Conservation (phyloP, 2,113 vertebrate species). For the Misgurnus mizolepis region DNA sequence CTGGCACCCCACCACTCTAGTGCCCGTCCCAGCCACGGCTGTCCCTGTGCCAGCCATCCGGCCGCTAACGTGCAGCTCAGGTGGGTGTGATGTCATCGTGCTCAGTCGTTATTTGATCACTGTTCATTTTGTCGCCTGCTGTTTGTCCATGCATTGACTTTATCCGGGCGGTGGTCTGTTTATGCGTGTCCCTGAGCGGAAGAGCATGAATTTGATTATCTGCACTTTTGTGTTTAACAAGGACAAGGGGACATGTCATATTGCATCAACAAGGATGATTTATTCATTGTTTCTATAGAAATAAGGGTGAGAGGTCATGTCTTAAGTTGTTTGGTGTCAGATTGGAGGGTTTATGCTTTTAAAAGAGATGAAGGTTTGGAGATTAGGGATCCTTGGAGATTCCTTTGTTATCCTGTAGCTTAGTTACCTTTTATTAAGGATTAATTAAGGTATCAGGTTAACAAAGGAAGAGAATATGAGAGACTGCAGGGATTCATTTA, state of each 20-base stretch:
- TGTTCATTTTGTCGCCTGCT: not conserved
- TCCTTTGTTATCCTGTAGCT: not conserved
- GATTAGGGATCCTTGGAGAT: conserved; percentile 14
- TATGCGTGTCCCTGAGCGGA: not conserved
- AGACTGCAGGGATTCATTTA: conserved; percentile 3
- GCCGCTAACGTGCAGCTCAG: conserved; percentile 78
- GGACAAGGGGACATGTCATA: conserved; percentile 33
- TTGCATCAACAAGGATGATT: conserved; percentile 49
- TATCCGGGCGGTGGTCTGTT: not conserved
- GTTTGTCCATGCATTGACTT: not conserved
- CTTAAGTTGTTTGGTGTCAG: conserved; percentile 13
- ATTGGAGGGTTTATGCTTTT: conserved; percentile 18
- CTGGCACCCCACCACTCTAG: conserved; percentile 87
- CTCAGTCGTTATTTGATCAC: not conserved
- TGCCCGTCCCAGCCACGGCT: conserved; percentile 77
- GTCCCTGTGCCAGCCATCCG: conserved; percentile 83
- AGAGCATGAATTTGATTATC: not conserved
- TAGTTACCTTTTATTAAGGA: not conserved
- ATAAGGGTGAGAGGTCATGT: not conserved
- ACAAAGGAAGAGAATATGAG: not conserved
- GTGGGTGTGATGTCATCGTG: conserved; percentile 55
- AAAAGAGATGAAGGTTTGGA: not conserved
- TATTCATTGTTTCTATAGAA: conserved; percentile 33
- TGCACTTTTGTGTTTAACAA: conserved; percentile 36
- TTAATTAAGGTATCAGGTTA: not conserved